Conservation (phyloP, 2,113 vertebrate species). For the Heterocephalus glaber region DNA sequence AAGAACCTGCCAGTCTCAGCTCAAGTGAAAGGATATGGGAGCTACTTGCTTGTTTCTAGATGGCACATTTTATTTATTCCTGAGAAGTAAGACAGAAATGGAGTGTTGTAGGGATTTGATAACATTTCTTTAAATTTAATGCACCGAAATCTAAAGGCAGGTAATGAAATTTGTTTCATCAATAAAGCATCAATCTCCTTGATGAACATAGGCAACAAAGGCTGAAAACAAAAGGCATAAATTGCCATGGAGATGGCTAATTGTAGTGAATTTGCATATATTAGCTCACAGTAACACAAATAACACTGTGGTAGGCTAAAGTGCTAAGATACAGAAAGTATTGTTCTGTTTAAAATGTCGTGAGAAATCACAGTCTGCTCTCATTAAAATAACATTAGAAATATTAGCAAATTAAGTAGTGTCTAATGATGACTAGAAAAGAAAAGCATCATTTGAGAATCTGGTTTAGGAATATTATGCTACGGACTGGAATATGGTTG, state of each 20-base stretch:
- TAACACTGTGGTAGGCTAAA: conserved; percentile 59
- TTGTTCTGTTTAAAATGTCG: conserved; percentile 54
- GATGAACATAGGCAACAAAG: conserved; percentile 63
- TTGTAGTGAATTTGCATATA: conserved; percentile 69
- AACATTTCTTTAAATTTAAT: conserved; percentile 67
- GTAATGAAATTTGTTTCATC: conserved; percentile 65
- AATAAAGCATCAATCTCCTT: conserved; percentile 64
- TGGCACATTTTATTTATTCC: background rate
- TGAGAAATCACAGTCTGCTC: conserved; percentile 40
- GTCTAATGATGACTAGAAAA: conserved; percentile 38
- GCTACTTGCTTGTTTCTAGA: background rate
- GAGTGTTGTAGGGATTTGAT: conserved; percentile 61
- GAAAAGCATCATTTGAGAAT: background rate
- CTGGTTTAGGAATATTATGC: background rate
- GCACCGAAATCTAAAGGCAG: conserved; percentile 56
- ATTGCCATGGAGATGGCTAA: conserved; percentile 78
- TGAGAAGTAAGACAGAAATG: conserved; percentile 46
- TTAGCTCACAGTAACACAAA: conserved; percentile 66
- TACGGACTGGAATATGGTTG: background rate
- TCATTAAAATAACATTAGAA: conserved; percentile 62
- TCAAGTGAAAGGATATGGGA: background rate
- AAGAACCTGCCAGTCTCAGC: background rate
- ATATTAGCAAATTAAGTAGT: conserved; percentile 59
- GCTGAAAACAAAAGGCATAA: conserved; percentile 72
- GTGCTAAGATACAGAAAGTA: conserved; percentile 56